Conservation (phyloP, 2,113 vertebrate species). For the Holacanthus passer region DNA sequence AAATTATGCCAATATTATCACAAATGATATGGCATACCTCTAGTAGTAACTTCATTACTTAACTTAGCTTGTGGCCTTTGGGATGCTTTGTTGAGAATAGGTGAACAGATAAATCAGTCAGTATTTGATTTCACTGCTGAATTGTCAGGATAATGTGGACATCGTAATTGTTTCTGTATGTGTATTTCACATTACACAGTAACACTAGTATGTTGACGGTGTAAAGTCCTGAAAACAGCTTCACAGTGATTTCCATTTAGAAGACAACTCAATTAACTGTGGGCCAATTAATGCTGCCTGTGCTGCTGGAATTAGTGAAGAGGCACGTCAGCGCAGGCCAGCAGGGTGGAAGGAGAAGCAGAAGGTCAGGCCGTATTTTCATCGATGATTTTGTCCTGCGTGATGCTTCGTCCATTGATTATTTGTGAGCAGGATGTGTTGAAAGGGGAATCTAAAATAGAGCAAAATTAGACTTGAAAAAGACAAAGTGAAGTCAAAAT, state of each 20-base stretch:
- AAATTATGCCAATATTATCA: no score
- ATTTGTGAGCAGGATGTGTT: neutral
- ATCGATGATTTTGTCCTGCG: slow-evolving; percentile 9
- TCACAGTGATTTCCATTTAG: slow-evolving; percentile 54
- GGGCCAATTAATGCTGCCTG: slow-evolving; percentile 52
- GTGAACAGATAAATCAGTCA: neutral
- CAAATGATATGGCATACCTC: no score
- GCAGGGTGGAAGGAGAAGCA: slow-evolving; percentile 22
- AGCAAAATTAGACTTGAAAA: neutral
- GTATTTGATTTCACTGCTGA: slow-evolving; percentile 19
- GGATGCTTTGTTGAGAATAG: neutral
- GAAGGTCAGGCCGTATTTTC: slow-evolving; percentile 32
- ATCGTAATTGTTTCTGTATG: slow-evolving; percentile 12
- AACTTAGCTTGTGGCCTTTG: neutral
- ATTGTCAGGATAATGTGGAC: neutral
- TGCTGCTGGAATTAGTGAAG: slow-evolving; percentile 54
- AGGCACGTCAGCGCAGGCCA: slow-evolving; percentile 24
- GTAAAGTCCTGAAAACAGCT: slow-evolving; percentile 25
- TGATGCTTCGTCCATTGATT: neutral
- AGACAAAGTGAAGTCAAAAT: neutral
- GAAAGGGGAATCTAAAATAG: neutral
- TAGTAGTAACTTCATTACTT: no score
- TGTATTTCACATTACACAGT: slow-evolving; percentile 31
- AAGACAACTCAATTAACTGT: slow-evolving; percentile 63
- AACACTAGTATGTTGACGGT: neutral